phyloP scores from a whole-genome alignment of 2,888 invertebrate genomes.

The Lasioglossum pauxillum region DNA sequence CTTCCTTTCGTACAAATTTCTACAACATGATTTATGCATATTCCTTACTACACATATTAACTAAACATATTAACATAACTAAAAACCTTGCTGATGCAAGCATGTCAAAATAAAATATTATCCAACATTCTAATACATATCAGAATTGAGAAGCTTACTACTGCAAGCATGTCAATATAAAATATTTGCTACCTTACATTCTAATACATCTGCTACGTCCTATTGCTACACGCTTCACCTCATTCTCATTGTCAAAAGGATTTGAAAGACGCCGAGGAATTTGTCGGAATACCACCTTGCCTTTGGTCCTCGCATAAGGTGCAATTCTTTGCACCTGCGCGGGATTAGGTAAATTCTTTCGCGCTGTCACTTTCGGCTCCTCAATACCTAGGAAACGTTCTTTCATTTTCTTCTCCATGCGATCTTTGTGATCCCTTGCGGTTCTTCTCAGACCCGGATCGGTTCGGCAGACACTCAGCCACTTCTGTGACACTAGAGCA shows the following conservation, averaged over 20 bases:
- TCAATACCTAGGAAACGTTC: background rate
- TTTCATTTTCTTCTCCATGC: background rate
- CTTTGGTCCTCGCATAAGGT: background rate
- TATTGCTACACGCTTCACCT: background rate
- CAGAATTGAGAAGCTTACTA: background rate
- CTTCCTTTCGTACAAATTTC: no score
- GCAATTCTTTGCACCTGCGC: background rate
- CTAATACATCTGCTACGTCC: background rate
- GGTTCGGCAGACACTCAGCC: constrained; percentile 15
- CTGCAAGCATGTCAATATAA: background rate
- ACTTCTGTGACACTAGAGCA: constrained; percentile 21
- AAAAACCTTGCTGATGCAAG: no score
- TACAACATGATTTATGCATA: no score
- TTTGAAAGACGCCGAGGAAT: background rate
- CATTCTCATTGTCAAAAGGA: background rate
- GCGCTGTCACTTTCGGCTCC: background rate
- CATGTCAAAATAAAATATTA: background rate
- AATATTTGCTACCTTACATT: background rate
- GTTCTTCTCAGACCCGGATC: constrained; percentile 8
- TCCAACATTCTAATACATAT: background rate
- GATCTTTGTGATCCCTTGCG: constrained; percentile 7
- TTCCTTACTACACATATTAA: no score
- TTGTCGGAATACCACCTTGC: background rate
- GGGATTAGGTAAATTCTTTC: background rate
- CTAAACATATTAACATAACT: no score